phyloP scores from a whole-genome alignment of 2,797 vertebrate species.

The Oreochromis mossambicus region DNA sequence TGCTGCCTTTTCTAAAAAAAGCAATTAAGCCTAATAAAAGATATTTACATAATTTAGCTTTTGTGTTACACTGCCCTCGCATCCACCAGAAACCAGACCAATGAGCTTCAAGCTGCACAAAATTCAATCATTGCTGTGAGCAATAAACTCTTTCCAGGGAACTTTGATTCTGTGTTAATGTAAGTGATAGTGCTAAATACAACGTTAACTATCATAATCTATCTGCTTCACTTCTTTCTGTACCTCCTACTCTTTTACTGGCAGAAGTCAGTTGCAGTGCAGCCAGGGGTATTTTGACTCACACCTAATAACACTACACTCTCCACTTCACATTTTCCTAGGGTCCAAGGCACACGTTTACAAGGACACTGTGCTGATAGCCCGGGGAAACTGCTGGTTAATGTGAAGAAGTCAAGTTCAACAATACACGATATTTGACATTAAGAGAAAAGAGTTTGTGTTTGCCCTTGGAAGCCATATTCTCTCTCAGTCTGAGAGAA shows the following conservation, averaged over 20 bases:
- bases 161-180: not conserved
- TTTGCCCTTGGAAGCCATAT: constrained; percentile 33
- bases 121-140: not conserved
- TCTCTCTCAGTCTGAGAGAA: constrained; percentile 7
- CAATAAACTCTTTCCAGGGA: not conserved
- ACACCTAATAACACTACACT: constrained; percentile 27
- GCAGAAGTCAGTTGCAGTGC: constrained; percentile 5
- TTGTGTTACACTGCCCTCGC: not conserved
- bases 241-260: not conserved
- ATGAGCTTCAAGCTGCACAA: not conserved
- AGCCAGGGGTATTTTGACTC: constrained; percentile 27
- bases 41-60: not conserved
- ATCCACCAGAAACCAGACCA: not conserved
- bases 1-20: not conserved
- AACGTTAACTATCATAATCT: not conserved
- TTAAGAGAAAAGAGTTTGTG: constrained; percentile 6
- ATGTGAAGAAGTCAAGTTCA: constrained; percentile 43
- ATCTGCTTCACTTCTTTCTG: not conserved
- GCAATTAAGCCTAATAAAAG: not conserved
- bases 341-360: not conserved
- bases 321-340: constrained; percentile 1
- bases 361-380: constrained; percentile 18
- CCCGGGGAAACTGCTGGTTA: constrained; percentile 26
- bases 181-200: not conserved
- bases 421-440: constrained; percentile 21